Evolutionary conservation across 2,888 invertebrate species (phyloP).

Genomic region (Hipparchia semele): DNA sequence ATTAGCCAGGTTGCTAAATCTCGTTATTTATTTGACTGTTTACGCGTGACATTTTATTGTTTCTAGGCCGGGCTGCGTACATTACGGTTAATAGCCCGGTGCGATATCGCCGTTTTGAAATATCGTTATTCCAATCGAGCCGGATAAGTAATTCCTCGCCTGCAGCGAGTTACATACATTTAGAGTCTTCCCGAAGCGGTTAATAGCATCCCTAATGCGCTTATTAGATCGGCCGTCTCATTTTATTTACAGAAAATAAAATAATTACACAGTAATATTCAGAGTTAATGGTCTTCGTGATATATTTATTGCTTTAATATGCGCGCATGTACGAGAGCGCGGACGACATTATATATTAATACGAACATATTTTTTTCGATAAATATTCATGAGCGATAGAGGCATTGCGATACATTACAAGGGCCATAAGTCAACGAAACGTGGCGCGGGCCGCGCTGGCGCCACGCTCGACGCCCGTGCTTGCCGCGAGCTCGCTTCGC

Average conservation of each 20-base stretch:
- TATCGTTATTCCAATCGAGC: slow-evolving; percentile 39
- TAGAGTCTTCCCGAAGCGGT: slow-evolving; percentile 51
- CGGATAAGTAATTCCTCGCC: slow-evolving; percentile 56
- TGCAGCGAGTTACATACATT: slow-evolving; percentile 57
- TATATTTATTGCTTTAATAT: slow-evolving; percentile 72
- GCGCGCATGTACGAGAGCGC: slow-evolving; percentile 56
- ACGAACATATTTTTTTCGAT: slow-evolving; percentile 67
- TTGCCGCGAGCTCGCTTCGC: slow-evolving; percentile 42
- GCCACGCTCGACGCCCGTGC: slow-evolving; percentile 44
- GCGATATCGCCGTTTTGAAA: slow-evolving; percentile 49
- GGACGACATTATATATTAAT: slow-evolving; percentile 66
- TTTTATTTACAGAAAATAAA: slow-evolving; percentile 67
- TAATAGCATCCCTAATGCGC: slow-evolving; percentile 66
- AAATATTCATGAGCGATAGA: slow-evolving; percentile 82
- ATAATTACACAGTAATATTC: slow-evolving; percentile 68
- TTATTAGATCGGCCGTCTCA: slow-evolving; percentile 63
- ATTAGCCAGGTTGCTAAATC: slow-evolving; percentile 27
- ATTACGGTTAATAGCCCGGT: slow-evolving; percentile 44
- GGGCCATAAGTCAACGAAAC: slow-evolving; percentile 77
- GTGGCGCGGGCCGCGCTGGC: slow-evolving; percentile 53
- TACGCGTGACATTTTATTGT: slow-evolving; percentile 24
- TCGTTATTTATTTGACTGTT: slow-evolving; percentile 25
- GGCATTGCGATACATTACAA: slow-evolving; percentile 77
- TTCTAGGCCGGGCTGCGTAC: slow-evolving; percentile 19
- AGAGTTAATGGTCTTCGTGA: slow-evolving; percentile 62